phyloP scores from a whole-genome alignment of 2,797 vertebrate genomes.

The Phrynocephalus vlangalii region DNA sequence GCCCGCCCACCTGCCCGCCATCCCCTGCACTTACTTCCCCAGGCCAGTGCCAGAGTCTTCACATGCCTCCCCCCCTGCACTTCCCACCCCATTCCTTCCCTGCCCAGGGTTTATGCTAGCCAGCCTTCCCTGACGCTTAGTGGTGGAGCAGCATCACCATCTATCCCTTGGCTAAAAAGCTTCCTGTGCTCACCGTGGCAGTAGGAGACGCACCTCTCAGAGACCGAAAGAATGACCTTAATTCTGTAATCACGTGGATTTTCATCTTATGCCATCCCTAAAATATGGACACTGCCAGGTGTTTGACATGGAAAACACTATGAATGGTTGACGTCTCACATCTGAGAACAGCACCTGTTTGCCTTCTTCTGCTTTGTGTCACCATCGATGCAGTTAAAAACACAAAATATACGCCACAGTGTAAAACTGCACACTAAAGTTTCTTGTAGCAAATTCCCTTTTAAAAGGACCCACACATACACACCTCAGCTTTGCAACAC shows the following conservation, averaged over 20 bases:
- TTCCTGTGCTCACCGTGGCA: conserved; percentile 25
- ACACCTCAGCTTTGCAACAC: conserved; percentile 41
- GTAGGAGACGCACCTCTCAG: background rate
- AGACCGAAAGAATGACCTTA: background rate
- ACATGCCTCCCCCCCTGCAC: conserved; percentile 72
- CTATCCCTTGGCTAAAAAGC: background rate
- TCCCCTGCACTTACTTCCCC: conserved; percentile 74
- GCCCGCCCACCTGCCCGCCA: conserved; percentile 55
- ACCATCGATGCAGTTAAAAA: background rate
- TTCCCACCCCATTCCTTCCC: conserved; percentile 63
- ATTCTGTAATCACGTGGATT: conserved; percentile 10
- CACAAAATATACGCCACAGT: background rate
- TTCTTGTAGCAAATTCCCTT: background rate
- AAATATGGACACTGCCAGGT: background rate
- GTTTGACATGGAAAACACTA: background rate
- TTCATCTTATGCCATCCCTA: background rate
- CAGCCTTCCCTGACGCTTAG: conserved; percentile 55
- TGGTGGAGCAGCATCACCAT: conserved; percentile 43
- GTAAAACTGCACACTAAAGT: conserved; percentile 19
- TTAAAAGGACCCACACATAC: conserved; percentile 43
- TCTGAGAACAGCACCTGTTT: conserved; percentile 32
- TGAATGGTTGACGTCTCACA: background rate
- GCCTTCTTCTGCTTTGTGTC: conserved; percentile 20
- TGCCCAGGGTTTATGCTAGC: conserved; percentile 52
- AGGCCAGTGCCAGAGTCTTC: conserved; percentile 71